Evolutionary conservation across 1,140 invertebrate genomes (phyloP), one percentile per base, ranked within the genome.

Genomic region (Trinorchestia longiramus): DNA sequence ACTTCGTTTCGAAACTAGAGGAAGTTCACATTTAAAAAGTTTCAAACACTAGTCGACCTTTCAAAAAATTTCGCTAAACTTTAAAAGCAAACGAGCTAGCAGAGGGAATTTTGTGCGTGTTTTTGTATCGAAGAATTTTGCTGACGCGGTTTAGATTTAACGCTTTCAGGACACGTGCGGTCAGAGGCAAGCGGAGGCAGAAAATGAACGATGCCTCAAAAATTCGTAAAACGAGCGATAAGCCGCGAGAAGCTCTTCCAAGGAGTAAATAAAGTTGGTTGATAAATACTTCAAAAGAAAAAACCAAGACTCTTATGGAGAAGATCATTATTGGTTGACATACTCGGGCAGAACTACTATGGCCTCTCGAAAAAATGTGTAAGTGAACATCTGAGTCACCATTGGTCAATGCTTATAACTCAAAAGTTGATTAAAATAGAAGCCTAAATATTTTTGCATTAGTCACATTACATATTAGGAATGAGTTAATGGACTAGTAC

Each of bases 101-200:
- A 43, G 88, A 43, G 43, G 6, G 88, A 90, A 90, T 90, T 90
- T 90, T 28, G 41, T 42, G 88, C 88, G 88, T 90, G 88, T 42
- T 41, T 90, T 90, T 90, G 43, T 90, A 90, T 90, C 88, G 88
- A 42, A 90, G 43, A 90, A 90, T 28, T 87, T 90, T 90, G 88
- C 41, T 90, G 88, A 90, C 88, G 8, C 88, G 6, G 88, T 41
- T 41, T 4, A 41, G 88, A 90, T 90, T 90, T 90, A 77, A 28
- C 62, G 62, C 62, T 77, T 77, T 77, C 62, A 77, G 62, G 36
- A 77, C 62, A 77, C 62, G 62, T 36, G 62, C 62, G 62, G 62
- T 77, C 62, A 77, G 11, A 36, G 62, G 1, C 28, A 36, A 36
- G 28, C 62, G 8, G 11, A 36, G 28, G 1, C 62, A 11, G 15